These are phyloP conservation scores for Catharus minimus DNA, from an alignment of 2,113 vertebrate genomes.

Conservation along the genomic window DNA sequence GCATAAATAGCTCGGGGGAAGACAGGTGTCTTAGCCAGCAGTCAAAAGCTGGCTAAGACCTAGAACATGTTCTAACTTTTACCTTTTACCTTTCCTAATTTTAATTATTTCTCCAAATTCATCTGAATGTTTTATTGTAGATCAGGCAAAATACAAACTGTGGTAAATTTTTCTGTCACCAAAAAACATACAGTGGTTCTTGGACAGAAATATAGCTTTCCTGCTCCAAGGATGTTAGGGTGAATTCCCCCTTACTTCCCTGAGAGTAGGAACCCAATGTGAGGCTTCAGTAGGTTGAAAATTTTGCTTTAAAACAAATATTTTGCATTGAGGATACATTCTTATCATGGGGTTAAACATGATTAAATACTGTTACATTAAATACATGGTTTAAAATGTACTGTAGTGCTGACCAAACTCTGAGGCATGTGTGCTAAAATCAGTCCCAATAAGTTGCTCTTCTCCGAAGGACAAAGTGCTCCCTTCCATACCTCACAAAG, in stretches of 20 bases:
- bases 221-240: neutral
- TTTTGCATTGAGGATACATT: neutral
- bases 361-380: neutral
- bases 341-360: neutral
- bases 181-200: neutral
- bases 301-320: neutral
- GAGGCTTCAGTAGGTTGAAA: neutral
- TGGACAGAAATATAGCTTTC: neutral
- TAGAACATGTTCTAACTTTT: neutral
- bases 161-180: neutral
- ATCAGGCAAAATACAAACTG: neutral
- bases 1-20: neutral
- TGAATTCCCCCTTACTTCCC: neutral
- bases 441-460: neutral
- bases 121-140: neutral
- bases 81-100: neutral
- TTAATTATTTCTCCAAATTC: neutral
- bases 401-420: neutral
- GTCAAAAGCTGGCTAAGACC: neutral
- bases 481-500: neutral
- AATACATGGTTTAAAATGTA: too few relatives aligned
- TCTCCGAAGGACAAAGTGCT: neutral
- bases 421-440: neutral
- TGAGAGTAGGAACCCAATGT: neutral
- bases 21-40: neutral